Evolutionary conservation across 2,113 vertebrate genomes (phyloP), one percentile per base, ranked within the genome.

Genomic region (Microcebus lehilahytsara): DNA sequence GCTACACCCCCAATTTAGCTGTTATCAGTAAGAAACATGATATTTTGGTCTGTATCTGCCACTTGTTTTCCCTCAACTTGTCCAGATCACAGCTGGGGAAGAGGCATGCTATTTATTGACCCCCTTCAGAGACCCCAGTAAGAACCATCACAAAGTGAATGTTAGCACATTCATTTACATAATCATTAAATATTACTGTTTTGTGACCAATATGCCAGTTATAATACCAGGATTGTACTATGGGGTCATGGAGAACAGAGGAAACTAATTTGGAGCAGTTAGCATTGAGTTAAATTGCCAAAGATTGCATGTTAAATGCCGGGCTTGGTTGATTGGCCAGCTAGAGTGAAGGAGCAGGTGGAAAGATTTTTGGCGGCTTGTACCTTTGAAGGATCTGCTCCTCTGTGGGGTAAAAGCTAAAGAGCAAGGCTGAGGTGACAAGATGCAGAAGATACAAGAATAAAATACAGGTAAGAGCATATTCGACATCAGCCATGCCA

Each of bases 401-500:
- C 67, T 93, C 56, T 32, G 7, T 46, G 40, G 23, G 58, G 27
- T 74, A 51, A 93, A 93, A 94, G 58, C 96, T 71, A 51, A 87
- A 91, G n/a, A 78, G 40, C 56, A 30, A 19, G 64, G 71, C 60
- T 11, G 3, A 92, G 27, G 49, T 51, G 91, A 85, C 53, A 64
- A 74, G 89, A 94, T 49, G 30, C 60, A 85, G 49, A 56, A 87
- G 81, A 72, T 14, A 66, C 2, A 86, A 60, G 83, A 86, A 58
- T 20, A 74, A 89, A 97, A 85, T 3, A 71, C 53, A 62, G 8
- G 60, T 53, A 40, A 69, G 86, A 95, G 78, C n/a, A 51, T 5
- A 3, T 34, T 20, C 3, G 9, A 13, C 17, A 13, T 37, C 22
- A 2, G 1, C 12, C 7, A 3, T 11, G n/a, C 77, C 60, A 49